Evolutionary conservation across 2,888 invertebrate species (phyloP), one percentile per base, ranked within the genome.

Genomic region (Tyria jacobaeae): DNA sequence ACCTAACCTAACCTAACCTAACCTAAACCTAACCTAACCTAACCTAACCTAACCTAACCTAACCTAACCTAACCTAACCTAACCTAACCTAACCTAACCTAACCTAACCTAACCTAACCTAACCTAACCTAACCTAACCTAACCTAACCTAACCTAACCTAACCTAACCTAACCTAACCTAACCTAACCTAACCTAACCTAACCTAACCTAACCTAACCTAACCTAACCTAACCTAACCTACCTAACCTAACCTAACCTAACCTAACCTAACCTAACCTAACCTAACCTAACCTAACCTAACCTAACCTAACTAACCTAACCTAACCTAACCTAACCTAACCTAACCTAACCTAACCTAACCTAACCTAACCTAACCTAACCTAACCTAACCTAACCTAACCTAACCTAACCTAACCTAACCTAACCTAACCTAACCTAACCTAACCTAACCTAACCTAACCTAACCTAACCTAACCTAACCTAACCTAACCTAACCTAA

Each of bases 381-480:
- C 66, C 66, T 66, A 66, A 69, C 64, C 66, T 70, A 67, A 70
- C 67, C 67, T 70, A 67, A 70, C 67, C 67, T 70, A 70, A 70
- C 67, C 67, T 70, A 67, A 70, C 56, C 66, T 66, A 62, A 65
- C 70, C 67, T 67, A 66, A 69, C 65, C 69, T 68, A 66, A 70
- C 66, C 69, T 72, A 69, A 68, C 66, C 68, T 69, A 71, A 68
- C 68, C 68, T 66, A 71, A 71, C 71, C 71, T 71, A 71, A 71
- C 70, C 68, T 70, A 68, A 70, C 68, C 67, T 70, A 70, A 70
- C 62, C 67, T 70, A 70, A 70, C 66, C 62, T 67, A 64, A 68
- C 67, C 67, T 68, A 64, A 68, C 67, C 67, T 68, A 64, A 68
- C 67, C 67, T 68, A 64, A 68, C 67, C 67, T 68, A 64, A 68